Evolutionary conservation across 2,113 vertebrate genomes (phyloP), one percentile per base, ranked within the genome.

Genomic region (Scatophagus argus): DNA sequence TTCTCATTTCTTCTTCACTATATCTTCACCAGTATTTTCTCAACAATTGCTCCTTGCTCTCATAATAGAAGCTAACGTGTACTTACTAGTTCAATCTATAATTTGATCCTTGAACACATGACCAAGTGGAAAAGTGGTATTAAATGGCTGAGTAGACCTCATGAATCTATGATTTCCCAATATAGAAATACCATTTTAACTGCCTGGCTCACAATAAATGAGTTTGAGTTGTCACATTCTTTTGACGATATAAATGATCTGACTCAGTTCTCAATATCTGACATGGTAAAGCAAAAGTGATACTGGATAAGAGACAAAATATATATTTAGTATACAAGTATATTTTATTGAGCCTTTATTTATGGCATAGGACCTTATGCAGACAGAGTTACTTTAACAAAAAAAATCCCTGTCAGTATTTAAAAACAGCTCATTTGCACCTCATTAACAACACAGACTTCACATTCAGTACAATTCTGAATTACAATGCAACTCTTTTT

Each of bases 281-380:
- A 69, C 55, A 55, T 16, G 17, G 23, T 10, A 43, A n/a, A 39
- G 23, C 16, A 43, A n/a, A 39, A 21, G 36, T 6, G 4, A 47
- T 11, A 47, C 34, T 12, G 36, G 34, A n/a, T 14, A 12, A 13
- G 16, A 68, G 3, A 38, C 25, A 27, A 60, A 16, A 59, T 4
- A 58, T n/a, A 69, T 7, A 66, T 16, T 14, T 38, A 3, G 47
- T 56, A 43, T 51, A 1, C 51, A 36, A 11, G 17, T n/a, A 23
- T 16, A 38, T 58, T 55, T 75, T 38, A 67, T 38, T 68, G 34
- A 43, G 74, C 62, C 38, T 14, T 25, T 60, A 73, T 49, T 62
- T 60, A 49, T 36, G 29, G 27, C 27, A 49, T 62, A 56, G 11
- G 46, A 58, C 12, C 21, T 5, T 46, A 32, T 55, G 23, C 55